These are phyloP conservation scores for Tenodera sinensis DNA, from an alignment of 2,888 invertebrate species.

Conservation along the genomic window DNA sequence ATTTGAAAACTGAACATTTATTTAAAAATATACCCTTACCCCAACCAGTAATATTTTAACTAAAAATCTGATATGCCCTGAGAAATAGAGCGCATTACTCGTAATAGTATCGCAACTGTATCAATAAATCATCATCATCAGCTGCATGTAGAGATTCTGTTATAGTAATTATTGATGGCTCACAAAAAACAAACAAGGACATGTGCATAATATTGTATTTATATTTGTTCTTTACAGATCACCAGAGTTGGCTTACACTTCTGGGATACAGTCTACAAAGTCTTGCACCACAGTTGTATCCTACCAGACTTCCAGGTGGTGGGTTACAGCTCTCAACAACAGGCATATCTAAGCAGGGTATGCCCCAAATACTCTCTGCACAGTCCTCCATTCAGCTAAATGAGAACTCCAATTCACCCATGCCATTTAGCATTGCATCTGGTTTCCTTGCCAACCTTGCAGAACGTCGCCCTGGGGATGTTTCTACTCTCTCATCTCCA, in stretches of 20 bases:
- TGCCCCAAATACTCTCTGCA: constrained; percentile 27
- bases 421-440: constrained; percentile 66
- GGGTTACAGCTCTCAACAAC: constrained; percentile 34
- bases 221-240: constrained; percentile 57
- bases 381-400: constrained; percentile 26
- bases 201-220: not conserved
- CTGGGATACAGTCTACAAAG: constrained; percentile 83
- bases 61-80: too few relatives aligned
- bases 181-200: not conserved
- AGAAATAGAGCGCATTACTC: too few relatives aligned
- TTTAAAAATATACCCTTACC: too few relatives aligned
- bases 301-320: constrained; percentile 57
- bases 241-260: constrained; percentile 78
- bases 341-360: constrained; percentile 17
- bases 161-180: too few relatives aligned
- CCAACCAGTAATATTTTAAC: too few relatives aligned
- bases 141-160: too few relatives aligned
- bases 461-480: constrained; percentile 70
- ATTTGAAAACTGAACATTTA: too few relatives aligned
- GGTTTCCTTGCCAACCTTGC: constrained; percentile 80
- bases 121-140: too few relatives aligned
- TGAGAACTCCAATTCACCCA: not conserved
- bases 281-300: constrained; percentile 81
- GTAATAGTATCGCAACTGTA: too few relatives aligned
- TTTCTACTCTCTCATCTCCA: constrained; percentile 49